These are phyloP conservation scores for Mythimna impura DNA, from an alignment of 2,888 invertebrate species.

Conservation along the genomic window DNA sequence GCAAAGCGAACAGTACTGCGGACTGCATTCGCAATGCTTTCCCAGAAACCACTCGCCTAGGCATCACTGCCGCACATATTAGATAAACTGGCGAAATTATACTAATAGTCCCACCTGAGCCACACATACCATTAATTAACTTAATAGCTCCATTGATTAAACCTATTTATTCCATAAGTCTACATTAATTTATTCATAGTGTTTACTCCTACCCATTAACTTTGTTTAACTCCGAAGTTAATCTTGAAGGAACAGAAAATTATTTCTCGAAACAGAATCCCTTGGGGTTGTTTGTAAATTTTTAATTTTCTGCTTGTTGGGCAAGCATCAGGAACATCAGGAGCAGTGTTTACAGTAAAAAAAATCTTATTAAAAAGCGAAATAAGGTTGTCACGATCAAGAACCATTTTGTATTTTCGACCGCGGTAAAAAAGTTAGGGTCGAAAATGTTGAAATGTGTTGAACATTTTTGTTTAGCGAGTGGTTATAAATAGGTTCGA, in stretches of 20 bases:
- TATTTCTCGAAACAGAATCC: slow-evolving; percentile 75
- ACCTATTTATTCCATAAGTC: slow-evolving; percentile 49
- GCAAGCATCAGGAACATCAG: slow-evolving; percentile 80
- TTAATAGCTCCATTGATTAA: slow-evolving; percentile 51
- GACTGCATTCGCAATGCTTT: slow-evolving; percentile 66
- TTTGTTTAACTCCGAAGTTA: slow-evolving; percentile 75
- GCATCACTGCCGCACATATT: slow-evolving; percentile 37
- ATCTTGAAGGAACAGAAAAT: slow-evolving; percentile 75
- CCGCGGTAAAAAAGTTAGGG: slow-evolving; percentile 45
- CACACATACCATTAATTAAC: slow-evolving; percentile 32
- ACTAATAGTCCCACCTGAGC: slow-evolving; percentile 21
- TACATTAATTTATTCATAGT: slow-evolving; percentile 65
- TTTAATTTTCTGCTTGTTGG: slow-evolving; percentile 86
- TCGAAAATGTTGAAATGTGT: slow-evolving; percentile 32
- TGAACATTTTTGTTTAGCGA: slow-evolving; percentile 56
- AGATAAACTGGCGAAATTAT: slow-evolving; percentile 31
- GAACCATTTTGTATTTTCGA: slow-evolving; percentile 63
- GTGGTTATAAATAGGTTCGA: slow-evolving; percentile 71
- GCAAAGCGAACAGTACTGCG: slow-evolving; percentile 58
- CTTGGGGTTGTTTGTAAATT: slow-evolving; percentile 78
- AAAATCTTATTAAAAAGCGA: slow-evolving; percentile 76
- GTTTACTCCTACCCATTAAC: slow-evolving; percentile 72
- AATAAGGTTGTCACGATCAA: slow-evolving; percentile 77
- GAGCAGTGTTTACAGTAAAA: slow-evolving; percentile 78
- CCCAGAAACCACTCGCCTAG: slow-evolving; percentile 60